Conservation (phyloP, 2,888 invertebrate species). For the Peribatodes rhomboidaria region DNA sequence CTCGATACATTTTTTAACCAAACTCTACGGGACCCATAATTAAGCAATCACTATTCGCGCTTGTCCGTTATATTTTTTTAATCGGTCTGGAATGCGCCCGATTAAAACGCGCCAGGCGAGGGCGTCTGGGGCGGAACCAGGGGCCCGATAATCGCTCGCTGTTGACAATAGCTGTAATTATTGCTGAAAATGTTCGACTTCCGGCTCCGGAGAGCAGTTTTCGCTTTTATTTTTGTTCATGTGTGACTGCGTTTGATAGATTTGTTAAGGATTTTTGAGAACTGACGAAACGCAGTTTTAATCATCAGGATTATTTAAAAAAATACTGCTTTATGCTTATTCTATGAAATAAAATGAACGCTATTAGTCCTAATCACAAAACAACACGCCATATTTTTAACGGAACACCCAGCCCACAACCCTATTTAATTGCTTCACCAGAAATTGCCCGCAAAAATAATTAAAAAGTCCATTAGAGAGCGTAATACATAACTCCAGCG, state of each 20-base stretch:
- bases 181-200: slow-evolving; percentile 56
- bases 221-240: slow-evolving; percentile 1
- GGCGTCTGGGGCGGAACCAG: slow-evolving; percentile 50
- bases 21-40: slow-evolving; percentile 3
- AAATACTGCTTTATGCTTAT: background rate
- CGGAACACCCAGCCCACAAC: slow-evolving; percentile 41
- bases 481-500: slow-evolving; percentile 24
- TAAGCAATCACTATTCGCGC: background rate
- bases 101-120: slow-evolving; percentile 56
- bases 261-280: background rate
- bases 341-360: background rate
- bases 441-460: slow-evolving; percentile 56
- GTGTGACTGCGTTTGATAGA: background rate
- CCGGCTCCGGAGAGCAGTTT: slow-evolving; percentile 34
- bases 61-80: slow-evolving; percentile 50
- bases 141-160: slow-evolving; percentile 60
- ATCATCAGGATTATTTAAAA: too few species aligned
- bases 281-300: background rate
- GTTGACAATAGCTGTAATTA: slow-evolving; percentile 69
- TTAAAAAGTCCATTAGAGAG: slow-evolving; percentile 57
- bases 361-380: slow-evolving; percentile 16
- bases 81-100: slow-evolving; percentile 47
- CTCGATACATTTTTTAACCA: background rate
- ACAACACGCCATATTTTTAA: slow-evolving; percentile 27
- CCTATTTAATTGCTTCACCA: slow-evolving; percentile 42